Conservation (phyloP, 2,113 vertebrate genomes). For the Festucalex cinctus region DNA sequence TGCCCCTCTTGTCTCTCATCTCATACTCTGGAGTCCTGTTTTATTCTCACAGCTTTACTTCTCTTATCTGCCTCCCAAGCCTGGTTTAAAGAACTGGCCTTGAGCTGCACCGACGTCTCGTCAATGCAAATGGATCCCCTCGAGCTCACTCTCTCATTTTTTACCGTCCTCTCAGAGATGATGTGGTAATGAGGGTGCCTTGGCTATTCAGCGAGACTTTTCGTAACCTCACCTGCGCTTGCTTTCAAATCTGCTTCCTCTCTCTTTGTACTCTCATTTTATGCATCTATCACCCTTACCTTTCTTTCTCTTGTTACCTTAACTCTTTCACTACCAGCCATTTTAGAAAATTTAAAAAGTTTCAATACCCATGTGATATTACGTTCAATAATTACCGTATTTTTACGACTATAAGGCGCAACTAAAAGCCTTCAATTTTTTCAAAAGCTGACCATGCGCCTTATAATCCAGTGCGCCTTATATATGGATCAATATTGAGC, state of each 20-base stretch:
- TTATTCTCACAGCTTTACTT: conserved; percentile 1
- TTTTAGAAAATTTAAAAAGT: too few relatives aligned
- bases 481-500: too few relatives aligned
- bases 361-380: too few relatives aligned
- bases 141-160: conserved; percentile 19
- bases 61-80: conserved; percentile 1
- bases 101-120: conserved; percentile 23
- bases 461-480: too few relatives aligned
- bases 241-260: conserved; percentile 14
- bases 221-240: conserved; percentile 31
- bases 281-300: conserved; percentile 16
- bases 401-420: too few relatives aligned
- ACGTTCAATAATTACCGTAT: too few relatives aligned
- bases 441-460: too few relatives aligned
- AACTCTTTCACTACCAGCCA: too few relatives aligned
- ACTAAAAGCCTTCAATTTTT: too few relatives aligned
- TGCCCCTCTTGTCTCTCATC: conserved; percentile 40
- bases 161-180: conserved; percentile 35
- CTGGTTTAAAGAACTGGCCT: conserved; percentile 29
- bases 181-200: conserved; percentile 47
- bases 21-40: conserved; percentile 17
- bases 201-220: conserved; percentile 26
- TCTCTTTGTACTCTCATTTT: conserved; percentile 7
- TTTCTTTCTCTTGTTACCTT: conserved; percentile 17
- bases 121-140: conserved; percentile 46